These are phyloP conservation scores for Streblospio benedicti DNA, from an alignment of 1,140 invertebrate genomes.

Conservation along the genomic window DNA sequence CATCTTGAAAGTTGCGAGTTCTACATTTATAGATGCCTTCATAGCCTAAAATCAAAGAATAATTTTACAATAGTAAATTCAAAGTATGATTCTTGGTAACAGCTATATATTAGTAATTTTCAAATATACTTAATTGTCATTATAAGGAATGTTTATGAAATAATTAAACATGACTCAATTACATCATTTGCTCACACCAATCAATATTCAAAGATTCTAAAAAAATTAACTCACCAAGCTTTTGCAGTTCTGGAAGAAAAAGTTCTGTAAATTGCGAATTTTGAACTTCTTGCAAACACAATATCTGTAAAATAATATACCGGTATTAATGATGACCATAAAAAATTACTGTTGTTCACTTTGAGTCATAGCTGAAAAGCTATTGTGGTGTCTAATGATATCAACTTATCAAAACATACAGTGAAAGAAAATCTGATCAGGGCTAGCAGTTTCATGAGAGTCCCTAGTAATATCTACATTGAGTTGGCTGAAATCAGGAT, in stretches of 20 bases:
- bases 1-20: slow-evolving; percentile 60
- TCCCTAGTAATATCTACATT: neutral
- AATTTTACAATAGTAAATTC: neutral
- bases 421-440: neutral
- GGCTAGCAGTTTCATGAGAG: neutral
- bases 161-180: neutral
- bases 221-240: slow-evolving; percentile 33
- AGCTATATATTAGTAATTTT: neutral
- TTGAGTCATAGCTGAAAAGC: neutral
- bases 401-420: neutral
- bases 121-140: neutral
- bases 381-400: neutral
- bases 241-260: slow-evolving; percentile 47
- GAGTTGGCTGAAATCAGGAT: neutral
- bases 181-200: neutral
- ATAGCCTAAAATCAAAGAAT: slow-evolving; percentile 49
- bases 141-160: neutral
- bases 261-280: slow-evolving; percentile 60
- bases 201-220: neutral
- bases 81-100: neutral
- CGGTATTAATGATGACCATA: too few relatives aligned
- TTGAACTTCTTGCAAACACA: slow-evolving; percentile 82
- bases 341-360: neutral
- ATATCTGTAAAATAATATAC: slow-evolving; percentile 52
- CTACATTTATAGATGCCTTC: slow-evolving; percentile 63